phyloP scores from a whole-genome alignment of 2,113 vertebrate genomes.

The Psettodes erumei region DNA sequence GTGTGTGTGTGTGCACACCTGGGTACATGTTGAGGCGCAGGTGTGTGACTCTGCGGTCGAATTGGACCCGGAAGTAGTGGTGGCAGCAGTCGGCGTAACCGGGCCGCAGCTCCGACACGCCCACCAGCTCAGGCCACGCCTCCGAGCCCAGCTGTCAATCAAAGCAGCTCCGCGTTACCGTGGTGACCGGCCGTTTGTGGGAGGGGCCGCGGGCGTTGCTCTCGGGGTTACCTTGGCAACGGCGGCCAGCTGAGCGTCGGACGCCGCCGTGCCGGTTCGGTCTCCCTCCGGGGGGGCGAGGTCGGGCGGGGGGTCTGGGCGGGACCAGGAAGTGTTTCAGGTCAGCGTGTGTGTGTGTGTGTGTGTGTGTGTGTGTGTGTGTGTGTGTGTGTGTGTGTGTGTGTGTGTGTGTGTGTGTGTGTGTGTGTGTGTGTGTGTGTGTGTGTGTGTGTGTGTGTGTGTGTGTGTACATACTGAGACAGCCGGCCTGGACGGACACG shows the following conservation, averaged over 20 bases:
- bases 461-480: slow-evolving; percentile 65
- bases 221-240: slow-evolving; percentile 75
- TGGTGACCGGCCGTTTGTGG: not conserved
- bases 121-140: slow-evolving; percentile 82
- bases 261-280: slow-evolving; percentile 82
- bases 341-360: not conserved
- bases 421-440: not conserved
- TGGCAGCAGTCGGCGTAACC: slow-evolving; percentile 82
- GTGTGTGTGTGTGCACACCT: slow-evolving; percentile 72
- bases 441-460: not conserved
- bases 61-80: slow-evolving; percentile 82
- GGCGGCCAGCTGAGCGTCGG: slow-evolving; percentile 73
- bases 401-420: not conserved
- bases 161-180: slow-evolving; percentile 4
- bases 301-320: slow-evolving; percentile 71
- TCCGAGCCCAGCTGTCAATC: slow-evolving; percentile 83
- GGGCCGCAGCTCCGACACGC: slow-evolving; percentile 77
- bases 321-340: not conserved
- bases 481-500: slow-evolving; percentile 80
- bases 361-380: not conserved
- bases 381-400: not conserved
- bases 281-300: slow-evolving; percentile 76
- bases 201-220: too few relatives aligned
- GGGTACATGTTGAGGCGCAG: slow-evolving; percentile 89
- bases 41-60: slow-evolving; percentile 83